Base-by-base conservation (phyloP, 2,797 vertebrate species). In the Oryzias sinensis region DNA sequence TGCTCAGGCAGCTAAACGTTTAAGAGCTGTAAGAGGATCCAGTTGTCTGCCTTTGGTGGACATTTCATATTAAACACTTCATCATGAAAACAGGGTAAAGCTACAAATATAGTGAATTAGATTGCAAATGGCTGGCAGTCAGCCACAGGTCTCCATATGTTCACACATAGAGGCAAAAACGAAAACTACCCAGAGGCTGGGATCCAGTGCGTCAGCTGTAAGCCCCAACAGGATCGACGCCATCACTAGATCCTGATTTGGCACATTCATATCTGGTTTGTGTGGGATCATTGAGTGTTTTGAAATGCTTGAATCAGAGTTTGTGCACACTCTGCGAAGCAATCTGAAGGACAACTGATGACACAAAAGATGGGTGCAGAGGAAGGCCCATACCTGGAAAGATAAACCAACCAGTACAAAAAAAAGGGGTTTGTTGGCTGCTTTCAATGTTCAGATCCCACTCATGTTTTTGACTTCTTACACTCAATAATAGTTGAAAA, bases 91-190 rank as follows among this genome's bases (percentile, higher is more conserved):
- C 61, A 76, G 77, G 77, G 74, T 72, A 58, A 56, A 64, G 75
- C 72, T 80, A 81, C 73, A 79, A 86, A 87, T 83, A 82, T 77
- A 82, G 77, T 11, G 17, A 76, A 82, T 86, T 79, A 82, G 85
- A 85, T 82, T 62, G 59, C 51, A 71, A 69, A 68, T 65, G 4
- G 59, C 72, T 73, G 67, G 54, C 68, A 80, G 62, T 58, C 65
- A 74, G 70, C 60, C 75, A 65, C 53, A 51, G 64, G 65, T 14
- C 67, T 56, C 43, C 0, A n/a, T 63, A 44, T 43, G 63, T 73
- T 73, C 72, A 60, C 46, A 56, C 46, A 65, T 70, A 58, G 70
- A 68, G 56, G 54, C 76, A 52, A 66, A 65, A 69, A 61, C 8
- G 7, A 9, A 11, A 9, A 33, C 2, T 58, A 74, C 78, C 59